Conservation (phyloP, 2,113 vertebrate species). For the Probosciger aterrimus region DNA sequence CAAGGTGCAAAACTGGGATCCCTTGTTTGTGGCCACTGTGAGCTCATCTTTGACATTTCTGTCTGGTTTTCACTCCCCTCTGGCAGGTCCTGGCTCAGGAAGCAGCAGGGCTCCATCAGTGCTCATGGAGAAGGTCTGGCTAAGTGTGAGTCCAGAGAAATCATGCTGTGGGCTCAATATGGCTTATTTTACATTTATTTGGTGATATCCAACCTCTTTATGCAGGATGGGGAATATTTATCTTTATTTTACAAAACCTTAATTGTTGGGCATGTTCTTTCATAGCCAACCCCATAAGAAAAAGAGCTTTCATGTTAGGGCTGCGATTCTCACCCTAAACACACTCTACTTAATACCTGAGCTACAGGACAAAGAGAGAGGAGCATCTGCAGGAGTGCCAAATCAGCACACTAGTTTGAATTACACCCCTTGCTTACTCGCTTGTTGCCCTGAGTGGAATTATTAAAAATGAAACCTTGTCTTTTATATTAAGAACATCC, state of each 20-base stretch:
- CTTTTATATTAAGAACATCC: neutral
- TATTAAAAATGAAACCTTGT: neutral
- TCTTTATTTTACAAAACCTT: neutral
- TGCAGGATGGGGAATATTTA: neutral
- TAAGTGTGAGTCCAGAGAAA: neutral
- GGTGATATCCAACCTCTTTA: neutral
- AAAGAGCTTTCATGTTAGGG: neutral
- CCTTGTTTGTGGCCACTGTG: neutral
- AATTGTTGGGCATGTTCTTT: neutral
- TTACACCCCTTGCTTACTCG: neutral
- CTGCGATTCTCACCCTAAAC: neutral
- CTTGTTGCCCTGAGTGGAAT: neutral
- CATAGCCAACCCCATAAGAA: neutral
- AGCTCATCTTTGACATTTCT: neutral
- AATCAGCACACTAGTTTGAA: neutral
- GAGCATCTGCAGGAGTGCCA: neutral
- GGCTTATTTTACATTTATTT: neutral
- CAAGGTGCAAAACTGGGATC: neutral
- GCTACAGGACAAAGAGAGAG: neutral
- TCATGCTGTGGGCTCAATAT: neutral
- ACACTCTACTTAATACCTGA: neutral
- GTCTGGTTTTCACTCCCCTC: accelerated
- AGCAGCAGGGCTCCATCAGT: neutral
- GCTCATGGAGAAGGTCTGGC: accelerated
- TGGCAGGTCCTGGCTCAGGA: accelerated